Evolutionary conservation across 2,797 vertebrate genomes (phyloP).

Genomic region (Argyrosomus regius): DNA sequence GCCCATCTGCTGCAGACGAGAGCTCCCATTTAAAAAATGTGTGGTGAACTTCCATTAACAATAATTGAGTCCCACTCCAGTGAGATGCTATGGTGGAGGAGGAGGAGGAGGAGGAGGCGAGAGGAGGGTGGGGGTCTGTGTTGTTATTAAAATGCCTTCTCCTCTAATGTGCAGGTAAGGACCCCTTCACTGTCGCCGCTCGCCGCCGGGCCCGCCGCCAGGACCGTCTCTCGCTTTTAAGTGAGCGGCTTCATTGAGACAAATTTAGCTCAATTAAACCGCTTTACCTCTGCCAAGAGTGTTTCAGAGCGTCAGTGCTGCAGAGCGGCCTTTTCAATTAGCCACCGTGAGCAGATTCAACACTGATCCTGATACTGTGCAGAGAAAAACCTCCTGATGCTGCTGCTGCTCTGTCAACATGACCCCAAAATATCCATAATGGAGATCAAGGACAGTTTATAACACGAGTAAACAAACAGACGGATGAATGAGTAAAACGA

Average conservation of each 20-base stretch:
- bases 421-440: neutral
- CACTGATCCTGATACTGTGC: constrained; percentile 44
- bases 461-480: constrained; percentile 21
- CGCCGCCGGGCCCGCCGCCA: constrained; percentile 67
- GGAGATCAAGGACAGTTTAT: constrained; percentile 33
- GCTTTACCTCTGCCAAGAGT: constrained; percentile 75
- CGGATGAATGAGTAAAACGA: neutral
- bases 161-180: constrained; percentile 83
- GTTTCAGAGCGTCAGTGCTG: constrained; percentile 68
- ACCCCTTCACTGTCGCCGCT: constrained; percentile 70
- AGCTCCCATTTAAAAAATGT: constrained; percentile 29
- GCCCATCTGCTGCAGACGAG: constrained; percentile 23
- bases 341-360: constrained; percentile 22
- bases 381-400: neutral
- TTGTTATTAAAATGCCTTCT: constrained; percentile 78
- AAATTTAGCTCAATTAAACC: constrained; percentile 85
- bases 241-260: constrained; percentile 83
- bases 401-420: constrained; percentile 16
- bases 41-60: constrained; percentile 69
- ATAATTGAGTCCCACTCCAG: constrained; percentile 80
- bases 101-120: neutral
- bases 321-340: constrained; percentile 76
- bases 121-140: constrained; percentile 35
- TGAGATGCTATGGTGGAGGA: constrained; percentile 49
- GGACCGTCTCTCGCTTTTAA: constrained; percentile 76